Conservation (phyloP, 2,797 vertebrate genomes). For the Dicrostonyx torquatus region DNA sequence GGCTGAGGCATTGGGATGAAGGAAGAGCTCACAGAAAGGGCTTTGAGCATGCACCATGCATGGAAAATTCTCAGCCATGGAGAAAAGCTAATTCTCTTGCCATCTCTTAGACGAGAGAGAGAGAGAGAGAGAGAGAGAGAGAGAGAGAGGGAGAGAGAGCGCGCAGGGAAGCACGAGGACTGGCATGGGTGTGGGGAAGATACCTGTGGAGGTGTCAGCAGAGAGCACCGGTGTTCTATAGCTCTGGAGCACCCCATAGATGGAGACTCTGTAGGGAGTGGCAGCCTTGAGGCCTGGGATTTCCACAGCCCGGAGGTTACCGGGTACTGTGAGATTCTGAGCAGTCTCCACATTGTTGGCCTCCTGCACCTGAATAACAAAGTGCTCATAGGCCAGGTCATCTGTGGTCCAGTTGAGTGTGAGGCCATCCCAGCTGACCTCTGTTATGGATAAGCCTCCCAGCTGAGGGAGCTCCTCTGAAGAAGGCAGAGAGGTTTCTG, state of each 20-base stretch:
- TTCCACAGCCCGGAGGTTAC: constrained; percentile 86
- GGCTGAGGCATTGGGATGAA: not conserved
- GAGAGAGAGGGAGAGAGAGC: constrained; percentile 14
- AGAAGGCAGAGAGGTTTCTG: constrained; percentile 86
- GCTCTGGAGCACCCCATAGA: constrained; percentile 90
- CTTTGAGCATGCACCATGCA: not conserved
- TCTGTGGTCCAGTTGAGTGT: constrained; percentile 81
- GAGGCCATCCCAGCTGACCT: constrained; percentile 90
- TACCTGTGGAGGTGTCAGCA: constrained; percentile 93
- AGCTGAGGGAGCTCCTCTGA: constrained; percentile 90
- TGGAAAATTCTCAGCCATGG: not conserved
- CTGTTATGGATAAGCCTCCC: constrained; percentile 89
- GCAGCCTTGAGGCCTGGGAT: constrained; percentile 90
- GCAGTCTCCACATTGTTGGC: constrained; percentile 85
- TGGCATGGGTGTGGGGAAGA: constrained; percentile 43
- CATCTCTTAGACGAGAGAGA: not conserved
- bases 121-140: not conserved
- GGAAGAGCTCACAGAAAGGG: not conserved
- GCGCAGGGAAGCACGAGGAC: not conserved
- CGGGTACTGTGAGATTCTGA: constrained; percentile 90
- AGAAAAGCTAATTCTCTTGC: not conserved
- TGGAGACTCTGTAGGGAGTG: constrained; percentile 91
- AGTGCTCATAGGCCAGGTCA: constrained; percentile 91
- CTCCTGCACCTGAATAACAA: constrained; percentile 95
- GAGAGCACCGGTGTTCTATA: constrained; percentile 89